These are phyloP conservation scores for Adelognathus sp. DNA, from an alignment of 2,888 invertebrate species.

Conservation along the genomic window DNA sequence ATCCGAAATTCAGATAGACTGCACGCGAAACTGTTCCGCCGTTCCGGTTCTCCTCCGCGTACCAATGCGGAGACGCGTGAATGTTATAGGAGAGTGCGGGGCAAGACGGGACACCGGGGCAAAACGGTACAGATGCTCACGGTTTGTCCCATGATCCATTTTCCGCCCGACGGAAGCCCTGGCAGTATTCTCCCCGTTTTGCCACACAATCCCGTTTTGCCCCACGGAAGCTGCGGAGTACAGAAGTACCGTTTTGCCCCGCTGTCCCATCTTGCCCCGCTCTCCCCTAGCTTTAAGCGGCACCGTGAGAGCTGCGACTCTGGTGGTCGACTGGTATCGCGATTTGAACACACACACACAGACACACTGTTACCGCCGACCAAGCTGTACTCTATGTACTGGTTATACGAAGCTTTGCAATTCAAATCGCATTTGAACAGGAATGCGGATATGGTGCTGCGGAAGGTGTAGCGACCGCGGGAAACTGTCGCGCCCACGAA, in stretches of 20 bases:
- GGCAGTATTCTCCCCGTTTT: too few relatives aligned
- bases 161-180: too few relatives aligned
- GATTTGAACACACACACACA: too few relatives aligned
- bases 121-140: too few relatives aligned
- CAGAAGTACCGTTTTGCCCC: conserved; percentile 1
- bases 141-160: too few relatives aligned
- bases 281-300: too few relatives aligned
- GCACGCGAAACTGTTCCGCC: not conserved
- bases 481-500: conserved; percentile 43
- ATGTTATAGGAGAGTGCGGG: too few relatives aligned
- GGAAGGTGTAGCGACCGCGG: conserved; percentile 30
- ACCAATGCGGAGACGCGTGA: not conserved
- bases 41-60: conserved; percentile 3
- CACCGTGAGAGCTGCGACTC: not conserved
- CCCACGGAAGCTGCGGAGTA: too few relatives aligned
- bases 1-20: conserved; percentile 40
- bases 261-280: too few relatives aligned
- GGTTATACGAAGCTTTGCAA: conserved; percentile 68
- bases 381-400: not conserved
- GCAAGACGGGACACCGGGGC: too few relatives aligned
- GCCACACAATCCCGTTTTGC: too few relatives aligned
- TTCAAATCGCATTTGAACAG: conserved; percentile 70
- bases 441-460: conserved; percentile 52
- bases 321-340: conserved; percentile 4
- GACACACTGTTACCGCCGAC: not conserved